phyloP scores from a whole-genome alignment of 1,140 invertebrate genomes.

The Sminthurides bifidus region DNA sequence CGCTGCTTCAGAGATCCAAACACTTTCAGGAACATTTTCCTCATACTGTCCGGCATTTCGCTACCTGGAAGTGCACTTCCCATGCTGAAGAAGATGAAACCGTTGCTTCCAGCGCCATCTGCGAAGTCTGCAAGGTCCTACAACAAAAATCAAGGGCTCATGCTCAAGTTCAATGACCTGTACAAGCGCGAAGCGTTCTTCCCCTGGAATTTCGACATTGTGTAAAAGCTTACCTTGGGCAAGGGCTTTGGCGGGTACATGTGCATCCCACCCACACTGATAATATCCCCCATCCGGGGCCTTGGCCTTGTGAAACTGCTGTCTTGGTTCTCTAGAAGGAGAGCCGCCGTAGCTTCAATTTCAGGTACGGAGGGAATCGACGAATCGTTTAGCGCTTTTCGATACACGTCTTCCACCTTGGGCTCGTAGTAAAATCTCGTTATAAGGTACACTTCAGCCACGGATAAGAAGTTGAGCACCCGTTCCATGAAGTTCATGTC shows the following conservation, averaged over 20 bases:
- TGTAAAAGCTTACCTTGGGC: neutral
- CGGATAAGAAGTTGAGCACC: conserved; percentile 39
- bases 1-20: conserved; percentile 48
- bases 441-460: neutral
- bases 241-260: too few relatives aligned
- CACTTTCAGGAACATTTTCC: conserved; percentile 46
- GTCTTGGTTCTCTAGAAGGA: too few relatives aligned
- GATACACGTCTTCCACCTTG: neutral
- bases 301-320: too few relatives aligned
- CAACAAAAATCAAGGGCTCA: too few relatives aligned
- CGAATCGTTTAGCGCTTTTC: too few relatives aligned
- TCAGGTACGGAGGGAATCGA: too few relatives aligned
- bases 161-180: too few relatives aligned
- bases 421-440: neutral
- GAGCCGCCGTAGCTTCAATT: too few relatives aligned
- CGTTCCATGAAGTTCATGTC: conserved; percentile 48
- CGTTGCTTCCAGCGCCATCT: conserved; percentile 40
- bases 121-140: conserved; percentile 24
- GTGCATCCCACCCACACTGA: too few relatives aligned
- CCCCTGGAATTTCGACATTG: neutral
- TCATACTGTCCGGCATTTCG: conserved; percentile 45
- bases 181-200: neutral
- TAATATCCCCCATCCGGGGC: too few relatives aligned
- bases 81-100: conserved; percentile 58
- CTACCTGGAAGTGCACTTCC: conserved; percentile 53